Conservation (phyloP, 2,888 invertebrate species). For the Pterostichus niger region DNA sequence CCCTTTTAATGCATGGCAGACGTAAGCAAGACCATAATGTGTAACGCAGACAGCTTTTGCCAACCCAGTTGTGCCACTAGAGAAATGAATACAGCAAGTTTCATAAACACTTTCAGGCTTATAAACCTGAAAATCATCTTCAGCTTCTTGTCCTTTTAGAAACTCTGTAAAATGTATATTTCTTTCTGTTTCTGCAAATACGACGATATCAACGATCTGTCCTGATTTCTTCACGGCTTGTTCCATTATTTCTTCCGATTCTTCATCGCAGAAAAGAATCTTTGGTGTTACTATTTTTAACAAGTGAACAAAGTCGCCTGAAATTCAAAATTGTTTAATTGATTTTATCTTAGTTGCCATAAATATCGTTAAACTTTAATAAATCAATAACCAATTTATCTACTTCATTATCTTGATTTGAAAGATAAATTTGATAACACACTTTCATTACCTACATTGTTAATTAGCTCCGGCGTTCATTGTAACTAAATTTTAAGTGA, state of each 20-base stretch:
- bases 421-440: too few species aligned
- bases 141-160: constrained; percentile 40
- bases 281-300: constrained; percentile 72
- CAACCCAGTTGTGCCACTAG: constrained; percentile 69
- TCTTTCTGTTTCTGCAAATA: constrained; percentile 26
- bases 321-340: neutral
- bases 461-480: too few species aligned
- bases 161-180: constrained; percentile 34
- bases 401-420: too few species aligned
- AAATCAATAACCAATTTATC: too few species aligned
- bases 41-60: constrained; percentile 68
- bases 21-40: constrained; percentile 60
- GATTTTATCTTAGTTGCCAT: neutral
- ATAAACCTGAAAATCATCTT: constrained; percentile 62
- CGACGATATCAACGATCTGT: constrained; percentile 61
- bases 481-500: too few species aligned
- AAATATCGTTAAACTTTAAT: too few species aligned
- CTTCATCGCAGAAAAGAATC: constrained; percentile 72
- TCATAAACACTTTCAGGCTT: constrained; percentile 4
- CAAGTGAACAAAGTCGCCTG: constrained; percentile 69
- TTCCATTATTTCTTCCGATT: constrained; percentile 70
- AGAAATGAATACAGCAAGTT: constrained; percentile 63
- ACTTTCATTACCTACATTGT: too few species aligned
- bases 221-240: constrained; percentile 69
- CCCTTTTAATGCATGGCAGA: neutral